Percentiles rank a stretch among this genome's conserved stretches.
These are phyloP conservation scores for Hydrocynus forskahlii DNA, from an alignment of 2,797 vertebrate species.

Conservation along the genomic window DNA sequence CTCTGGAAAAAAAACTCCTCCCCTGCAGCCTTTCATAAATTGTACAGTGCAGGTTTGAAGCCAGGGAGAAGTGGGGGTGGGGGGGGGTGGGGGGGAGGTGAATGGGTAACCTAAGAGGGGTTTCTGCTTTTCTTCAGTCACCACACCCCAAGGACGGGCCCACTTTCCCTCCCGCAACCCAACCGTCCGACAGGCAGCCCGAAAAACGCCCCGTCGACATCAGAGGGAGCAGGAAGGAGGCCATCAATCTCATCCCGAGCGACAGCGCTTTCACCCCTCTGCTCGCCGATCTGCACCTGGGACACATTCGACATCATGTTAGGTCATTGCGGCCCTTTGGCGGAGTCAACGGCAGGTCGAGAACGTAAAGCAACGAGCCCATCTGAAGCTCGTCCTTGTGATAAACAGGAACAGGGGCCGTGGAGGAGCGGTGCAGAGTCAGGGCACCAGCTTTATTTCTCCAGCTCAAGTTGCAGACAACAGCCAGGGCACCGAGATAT, in stretches of 20 bases:
- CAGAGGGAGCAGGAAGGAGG: slow-evolving; percentile 68
- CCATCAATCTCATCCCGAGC: slow-evolving; percentile 67
- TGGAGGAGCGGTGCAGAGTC: not conserved
- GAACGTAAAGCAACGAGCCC: slow-evolving; percentile 59
- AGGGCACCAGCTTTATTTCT: slow-evolving; percentile 43
- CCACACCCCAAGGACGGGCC: slow-evolving; percentile 47
- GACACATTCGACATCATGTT: slow-evolving; percentile 70
- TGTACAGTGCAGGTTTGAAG: slow-evolving; percentile 36
- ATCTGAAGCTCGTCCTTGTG: slow-evolving; percentile 54
- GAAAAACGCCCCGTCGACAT: slow-evolving; percentile 46
- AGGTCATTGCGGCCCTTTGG: slow-evolving; percentile 61
- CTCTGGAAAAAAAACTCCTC: slow-evolving; percentile 33
- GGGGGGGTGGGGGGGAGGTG: too few species aligned
- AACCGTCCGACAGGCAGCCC: slow-evolving; percentile 5
- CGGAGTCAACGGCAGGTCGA: slow-evolving; percentile 66
- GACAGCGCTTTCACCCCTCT: slow-evolving; percentile 64
- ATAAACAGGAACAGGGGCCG: slow-evolving; percentile 47
- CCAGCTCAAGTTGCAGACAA: slow-evolving; percentile 36
- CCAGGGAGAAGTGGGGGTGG: not conserved
- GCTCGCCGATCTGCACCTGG: slow-evolving; percentile 72
- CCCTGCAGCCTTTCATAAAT: slow-evolving; percentile 33
- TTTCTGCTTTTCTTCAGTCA: slow-evolving; percentile 65
- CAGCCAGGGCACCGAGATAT: slow-evolving; percentile 14
- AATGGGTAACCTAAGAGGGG: slow-evolving; percentile 12
- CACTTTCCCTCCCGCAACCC: slow-evolving; percentile 25